phyloP scores from a whole-genome alignment of 1,140 invertebrate genomes.

The Lasioglossum albipes region DNA sequence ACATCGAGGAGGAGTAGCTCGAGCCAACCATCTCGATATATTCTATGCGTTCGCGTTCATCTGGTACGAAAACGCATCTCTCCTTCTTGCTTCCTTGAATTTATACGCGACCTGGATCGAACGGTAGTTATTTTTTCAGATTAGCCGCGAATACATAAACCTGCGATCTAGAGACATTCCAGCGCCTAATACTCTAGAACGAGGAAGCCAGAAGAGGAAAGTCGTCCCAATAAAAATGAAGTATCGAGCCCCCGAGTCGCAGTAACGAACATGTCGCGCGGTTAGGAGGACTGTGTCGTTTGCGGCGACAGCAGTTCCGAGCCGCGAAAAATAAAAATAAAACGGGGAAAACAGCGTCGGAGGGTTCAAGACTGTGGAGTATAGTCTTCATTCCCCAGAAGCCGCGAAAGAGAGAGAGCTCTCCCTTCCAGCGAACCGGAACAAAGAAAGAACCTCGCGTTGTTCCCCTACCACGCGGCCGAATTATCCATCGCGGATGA shows the following conservation, averaged over 20 bases:
- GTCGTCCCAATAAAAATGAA: too few relatives aligned
- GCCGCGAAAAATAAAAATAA: too few relatives aligned
- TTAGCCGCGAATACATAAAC: too few relatives aligned
- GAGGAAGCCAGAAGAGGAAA: too few relatives aligned
- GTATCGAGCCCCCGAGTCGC: too few relatives aligned
- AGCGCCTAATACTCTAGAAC: too few relatives aligned
- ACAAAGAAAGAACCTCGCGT: conserved; percentile 38
- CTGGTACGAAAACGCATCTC: conserved; percentile 24
- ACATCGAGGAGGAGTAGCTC: conserved; percentile 51
- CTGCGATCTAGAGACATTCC: too few relatives aligned
- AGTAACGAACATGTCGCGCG: too few relatives aligned
- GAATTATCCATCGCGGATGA: conserved; percentile 49
- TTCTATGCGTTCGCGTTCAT: conserved; percentile 62
- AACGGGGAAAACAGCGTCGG: too few relatives aligned
- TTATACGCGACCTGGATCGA: conserved; percentile 9
- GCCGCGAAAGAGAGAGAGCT: not conserved
- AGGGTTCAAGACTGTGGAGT: conserved; percentile 16
- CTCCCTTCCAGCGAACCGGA: not conserved
- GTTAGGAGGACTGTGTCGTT: too few relatives aligned
- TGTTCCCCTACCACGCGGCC: not conserved
- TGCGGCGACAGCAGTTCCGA: too few relatives aligned
- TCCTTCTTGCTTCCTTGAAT: conserved; percentile 38
- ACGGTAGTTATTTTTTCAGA: not conserved
- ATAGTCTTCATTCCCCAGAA: conserved; percentile 3
- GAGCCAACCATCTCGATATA: conserved; percentile 57